Evolutionary conservation across 2,888 invertebrate genomes (phyloP), one percentile per base, ranked within the genome.

Genomic region (Anticlea derivata): DNA sequence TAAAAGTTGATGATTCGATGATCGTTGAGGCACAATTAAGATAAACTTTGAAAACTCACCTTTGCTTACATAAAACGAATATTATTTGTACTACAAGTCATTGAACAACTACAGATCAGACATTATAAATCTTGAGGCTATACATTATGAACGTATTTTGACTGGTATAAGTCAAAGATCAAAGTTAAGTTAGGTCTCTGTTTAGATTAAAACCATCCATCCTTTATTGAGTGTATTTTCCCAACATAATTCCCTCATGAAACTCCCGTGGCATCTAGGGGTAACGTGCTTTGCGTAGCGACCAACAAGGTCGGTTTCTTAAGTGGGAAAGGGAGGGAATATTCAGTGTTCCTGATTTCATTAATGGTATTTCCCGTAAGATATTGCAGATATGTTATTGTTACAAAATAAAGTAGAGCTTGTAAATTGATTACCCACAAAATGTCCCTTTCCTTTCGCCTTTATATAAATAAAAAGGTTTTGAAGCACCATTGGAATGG

Each of bases 271-370:
- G 65, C 50, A 48, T 57, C 56, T 53, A 55, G 63, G 66, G 63
- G 61, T 64, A 66, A 70, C 60, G 49, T 55, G 63, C 65, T 68
- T 69, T 68, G 60, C 65, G 66, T 63, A 58, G 60, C 68, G 58
- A 50, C 44, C 39, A 57, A 65, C 74, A 75, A 79, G 72, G 73
- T 72, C 72, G 68, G 51, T 60, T 23, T 45, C 43, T 20, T 13
- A 12, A 56, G 41, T 60, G 43, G 50, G 48, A 59, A 46, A 47
- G 54, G 55, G 45, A 61, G 49, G 64, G 61, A 61, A 57, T 58
- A 48, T 47, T 45, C 52, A 56, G 64, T 66, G 66, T 70, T 65
- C 59, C 55, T 37, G 27, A 60, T 54, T 52, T 26, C 5, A 33
- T 48, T 41, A n/a, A 27, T 24, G 8, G 22, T 52, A 47, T 45